Conservation (phyloP, 2,797 vertebrate species). For the Labeo calbasu region DNA sequence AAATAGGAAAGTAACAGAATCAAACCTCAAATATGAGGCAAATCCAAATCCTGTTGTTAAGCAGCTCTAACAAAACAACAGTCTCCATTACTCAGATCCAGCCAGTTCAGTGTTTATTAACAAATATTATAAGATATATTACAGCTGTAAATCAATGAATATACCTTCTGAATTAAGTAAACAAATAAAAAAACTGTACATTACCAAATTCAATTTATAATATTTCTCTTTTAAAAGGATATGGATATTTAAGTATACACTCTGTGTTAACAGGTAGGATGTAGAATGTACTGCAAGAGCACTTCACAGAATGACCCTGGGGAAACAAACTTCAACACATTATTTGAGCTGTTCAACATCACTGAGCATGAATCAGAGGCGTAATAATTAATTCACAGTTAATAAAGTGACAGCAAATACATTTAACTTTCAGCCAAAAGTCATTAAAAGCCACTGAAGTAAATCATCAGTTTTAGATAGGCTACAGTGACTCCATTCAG, state of each 20-base stretch:
- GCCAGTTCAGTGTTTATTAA: too few species aligned
- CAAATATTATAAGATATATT: neutral
- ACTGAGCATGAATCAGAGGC: constrained; percentile 42
- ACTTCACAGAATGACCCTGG: neutral
- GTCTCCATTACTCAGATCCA: neutral
- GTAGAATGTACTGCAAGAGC: neutral
- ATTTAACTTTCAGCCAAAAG: constrained; percentile 48
- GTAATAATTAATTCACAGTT: constrained; percentile 55
- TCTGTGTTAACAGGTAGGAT: neutral
- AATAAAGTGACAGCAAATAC: constrained; percentile 51
- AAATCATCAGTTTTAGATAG: constrained; percentile 53
- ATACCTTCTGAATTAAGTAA: too few species aligned
- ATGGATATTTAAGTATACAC: neutral
- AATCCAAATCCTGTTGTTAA: neutral
- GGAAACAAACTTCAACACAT: constrained; percentile 6
- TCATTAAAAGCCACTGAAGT: constrained; percentile 58
- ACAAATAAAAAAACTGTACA: too few species aligned
- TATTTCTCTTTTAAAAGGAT: neutral
- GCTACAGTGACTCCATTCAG: constrained; percentile 52
- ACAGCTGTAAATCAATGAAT: too few species aligned
- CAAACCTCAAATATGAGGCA: neutral
- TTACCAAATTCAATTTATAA: neutral
- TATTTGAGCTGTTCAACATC: constrained; percentile 43
- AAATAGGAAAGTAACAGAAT: neutral
- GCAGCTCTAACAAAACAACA: neutral